Evolutionary conservation across 2,888 invertebrate species (phyloP), one percentile per base, ranked within the genome.

Genomic region (Sesia bembeciformis): DNA sequence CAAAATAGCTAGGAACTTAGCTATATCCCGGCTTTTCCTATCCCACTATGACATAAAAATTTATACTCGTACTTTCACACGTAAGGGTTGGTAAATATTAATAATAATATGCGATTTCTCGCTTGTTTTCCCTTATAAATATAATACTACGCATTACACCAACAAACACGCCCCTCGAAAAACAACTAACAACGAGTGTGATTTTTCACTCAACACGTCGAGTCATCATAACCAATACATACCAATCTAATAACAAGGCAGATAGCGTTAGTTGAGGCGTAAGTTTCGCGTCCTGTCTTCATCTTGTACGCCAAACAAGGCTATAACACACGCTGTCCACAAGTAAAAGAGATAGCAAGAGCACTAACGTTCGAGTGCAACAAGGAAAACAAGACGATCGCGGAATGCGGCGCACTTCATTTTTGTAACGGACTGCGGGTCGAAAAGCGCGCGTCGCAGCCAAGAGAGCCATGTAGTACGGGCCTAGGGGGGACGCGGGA

Each of bases 371-470:
- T 52, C 55, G 57, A 65, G 84, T 71, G 78, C 66, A 85, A 63
- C 70, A 78, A 78, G 81, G 84, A 67, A 65, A n/a, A 61, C 59
- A 66, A 68, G 74, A 65, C 72, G 70, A 69, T 81, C 70, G 80
- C 83, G 87, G 86, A 87, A 87, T 87, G 87, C 80, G 82, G 85
- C 81, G 81, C 83, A 84, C 79, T 87, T 84, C 84, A 86, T 86
- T 87, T 86, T 88, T 86, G 84, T 88, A 88, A 88, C 88, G 88
- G 88, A 84, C 84, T 82, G 67, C 73, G 80, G 78, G 80, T 85
- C 83, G 82, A 84, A 85, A 86, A 82, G 84, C 84, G 84, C 81
- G 84, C 84, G 83, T 74, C 64, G 65, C 59, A 54, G 53, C 58
- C 74, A 75, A 74, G 78, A 77, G 78, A 77, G 78, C 68, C 78